Evolutionary conservation across 2,113 vertebrate species (phyloP), one percentile per base, ranked within the genome.

Genomic region (Rutilus rutilus): DNA sequence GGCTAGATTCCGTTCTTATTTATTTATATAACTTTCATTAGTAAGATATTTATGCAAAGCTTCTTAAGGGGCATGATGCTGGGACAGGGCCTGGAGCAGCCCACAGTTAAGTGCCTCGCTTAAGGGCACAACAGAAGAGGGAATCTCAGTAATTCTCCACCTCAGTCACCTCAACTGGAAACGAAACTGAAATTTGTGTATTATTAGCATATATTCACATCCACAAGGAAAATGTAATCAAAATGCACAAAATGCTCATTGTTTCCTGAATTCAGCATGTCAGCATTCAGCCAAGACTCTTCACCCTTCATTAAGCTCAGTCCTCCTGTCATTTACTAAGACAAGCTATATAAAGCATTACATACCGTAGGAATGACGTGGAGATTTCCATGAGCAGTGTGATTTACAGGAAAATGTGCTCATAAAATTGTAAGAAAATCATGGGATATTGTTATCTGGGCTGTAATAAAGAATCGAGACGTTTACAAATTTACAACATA

Each of bases 31-130:
- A 67, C 25, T 50, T 33, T 52, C 27, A 52, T 65, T 67, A 82
- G 67, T 14, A 30, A 65, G 79, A 82, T n/a, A 50, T 81, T 81
- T 65, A 65, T 81, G 79, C 11, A 50, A 65, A 81, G 60, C 78
- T 81, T 62, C 6, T 76, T 30, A 76, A 50, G n/a, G n/a, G 36
- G 36, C 23, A 45, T 77, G 78, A 47, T 81, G 23, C n/a, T 19
- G 60, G 78, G 78, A 47, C 78, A 81, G 78, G 25, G 15, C 78
- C 78, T 45, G 14, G 25, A 65, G 78, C 78, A 47, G 12, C 62
- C 62, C 25, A 52, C 60, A 15, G 62, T 82, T 33, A 50, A 82
- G 45, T 52, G 45, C 17, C 60, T 82, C 27, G 25, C 79, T 67
- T 82, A 67, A 50, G 62, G 60, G 39, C 42, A 82, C 60, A 82